Percentiles rank a stretch among this genome's conserved stretches.
Conservation (phyloP, 2,888 invertebrate genomes). For the Galeopsomyia nigrocyanea region DNA sequence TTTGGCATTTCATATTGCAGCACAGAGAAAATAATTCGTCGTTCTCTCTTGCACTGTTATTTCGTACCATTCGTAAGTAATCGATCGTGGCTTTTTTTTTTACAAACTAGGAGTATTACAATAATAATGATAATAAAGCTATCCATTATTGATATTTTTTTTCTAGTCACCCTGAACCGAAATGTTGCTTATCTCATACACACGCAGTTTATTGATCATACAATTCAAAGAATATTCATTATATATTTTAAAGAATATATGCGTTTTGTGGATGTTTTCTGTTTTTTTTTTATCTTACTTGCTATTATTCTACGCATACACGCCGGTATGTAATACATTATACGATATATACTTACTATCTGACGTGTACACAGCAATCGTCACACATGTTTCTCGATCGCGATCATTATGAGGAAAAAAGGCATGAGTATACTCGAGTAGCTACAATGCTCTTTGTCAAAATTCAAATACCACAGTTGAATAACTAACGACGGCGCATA, state of each 20-base stretch:
- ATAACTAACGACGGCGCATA: conserved; percentile 36
- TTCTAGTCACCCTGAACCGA: conserved; percentile 39
- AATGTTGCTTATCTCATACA: conserved; percentile 42
- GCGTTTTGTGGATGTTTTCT: conserved; percentile 25
- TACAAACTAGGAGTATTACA: conserved; percentile 52
- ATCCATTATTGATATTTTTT: conserved; percentile 41
- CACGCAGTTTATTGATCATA: conserved; percentile 25
- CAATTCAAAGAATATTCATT: conserved; percentile 38
- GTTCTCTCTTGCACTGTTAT: conserved; percentile 50
- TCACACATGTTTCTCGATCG: conserved; percentile 48
- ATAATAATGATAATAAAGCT: conserved; percentile 55
- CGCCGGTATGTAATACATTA: conserved; percentile 48
- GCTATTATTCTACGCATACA: conserved; percentile 41
- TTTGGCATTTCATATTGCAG: conserved; percentile 65
- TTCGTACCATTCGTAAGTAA: conserved; percentile 49
- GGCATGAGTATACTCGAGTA: conserved; percentile 50
- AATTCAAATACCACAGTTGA: conserved; percentile 40
- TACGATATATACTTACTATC: conserved; percentile 33
- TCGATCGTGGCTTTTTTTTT: conserved; percentile 43
- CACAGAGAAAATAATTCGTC: conserved; percentile 53
- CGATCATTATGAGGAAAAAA: conserved; percentile 48
- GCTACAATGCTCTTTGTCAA: conserved; percentile 44
- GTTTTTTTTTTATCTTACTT: too few relatives aligned
- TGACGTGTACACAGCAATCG: conserved; percentile 41
- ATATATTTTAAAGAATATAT: conserved; percentile 51